Base-by-base conservation (phyloP, 2,113 vertebrate genomes). In the Elanus axillaris region DNA sequence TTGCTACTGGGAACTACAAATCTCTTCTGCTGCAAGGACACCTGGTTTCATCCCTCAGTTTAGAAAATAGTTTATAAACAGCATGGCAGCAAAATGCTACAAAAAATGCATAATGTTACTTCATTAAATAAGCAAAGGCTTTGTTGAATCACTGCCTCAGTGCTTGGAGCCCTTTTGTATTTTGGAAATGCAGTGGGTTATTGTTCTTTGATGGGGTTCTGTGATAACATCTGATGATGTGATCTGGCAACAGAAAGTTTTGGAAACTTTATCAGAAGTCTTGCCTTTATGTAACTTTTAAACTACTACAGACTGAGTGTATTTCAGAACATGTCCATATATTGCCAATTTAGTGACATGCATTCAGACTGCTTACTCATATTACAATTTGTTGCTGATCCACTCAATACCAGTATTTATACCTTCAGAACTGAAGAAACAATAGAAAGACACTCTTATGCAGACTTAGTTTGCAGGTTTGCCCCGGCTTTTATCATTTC, bases 111-210 rank as follows among this genome's bases (percentile, higher is more conserved):
- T 42, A 16, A 32, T 56, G 31, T 81, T 67, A 58, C 29, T 80
- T 67, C 19, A 48, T 71, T 82, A 94, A 87, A 55, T 79, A 86
- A 89, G 38, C 56, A 83, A 64, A 53, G 23, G 32, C n/a, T 88
- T 93, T 91, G 78, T 88, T 92, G 90, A 77, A 47, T 88, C 31
- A 9, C 31, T 74, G 63, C 75, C 62, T 89, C 74, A 34, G 1
- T n/a, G 8, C 42, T 84, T 74, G 71, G 60, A 84, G 52, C 29
- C 27, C 40, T 78, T 78, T 74, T 92, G 60, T 81, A 7, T 86
- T 91, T 90, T 88, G 88, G 92, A 96, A 95, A 90, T 95, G 76
- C 52, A 58, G 48, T 43, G 92, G 76, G 11, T 82, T 93, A 58
- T 62, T 91, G 78, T 69, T 86, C 74, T 87, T 67, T 77, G 83